Evolutionary conservation across 2,113 vertebrate species (phyloP), one percentile per base, ranked within the genome.

Genomic region (Halcyon malimbica): DNA sequence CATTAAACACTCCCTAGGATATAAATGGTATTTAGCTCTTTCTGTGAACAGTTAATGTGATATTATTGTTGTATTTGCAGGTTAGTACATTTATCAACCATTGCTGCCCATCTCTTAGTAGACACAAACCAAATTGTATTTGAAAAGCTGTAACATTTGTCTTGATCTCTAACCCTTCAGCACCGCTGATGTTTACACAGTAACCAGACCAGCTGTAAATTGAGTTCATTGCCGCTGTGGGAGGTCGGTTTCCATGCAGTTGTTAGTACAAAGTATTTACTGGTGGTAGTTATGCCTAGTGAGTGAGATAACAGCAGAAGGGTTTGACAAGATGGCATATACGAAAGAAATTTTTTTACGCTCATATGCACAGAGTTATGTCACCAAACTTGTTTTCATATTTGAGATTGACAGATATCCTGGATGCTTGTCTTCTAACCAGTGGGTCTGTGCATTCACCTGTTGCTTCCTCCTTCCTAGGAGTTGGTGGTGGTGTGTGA

Each of bases 91-190:
- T 1, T 25, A 9, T 16, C 57, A 69, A 0, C 48, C 3, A 6
- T 28, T 0, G 0, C 41, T 64, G 33, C n/a, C 24, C 51, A n/a
- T 35, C 31, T 86, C 7, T 33, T 13, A 1, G 5, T 29, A 54
- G 14, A 18, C 17, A 9, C 11, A 26, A 89, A 48, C 59, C 9
- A 29, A 73, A 60, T 35, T 6, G 16, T 68, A 31, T 51, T 35
- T n/a, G 26, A 81, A 90, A 69, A 84, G 41, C 50, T 64, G 13
- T 77, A 85, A 59, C 16, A 28, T 62, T 46, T 65, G 35, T 39
- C 75, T 80, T 29, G 3, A 23, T 83, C 41, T 69, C 53, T 70
- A 79, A 31, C 54, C 44, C 44, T 69, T 41, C 54, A 81, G 69
- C 73, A 57, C 13, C 9, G 3, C 26, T 24, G 50, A 9, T 5